Percentiles rank a stretch among this genome's conserved stretches.
phyloP scores from a whole-genome alignment of 1,140 invertebrate species.

The Callitettix versicolor region DNA sequence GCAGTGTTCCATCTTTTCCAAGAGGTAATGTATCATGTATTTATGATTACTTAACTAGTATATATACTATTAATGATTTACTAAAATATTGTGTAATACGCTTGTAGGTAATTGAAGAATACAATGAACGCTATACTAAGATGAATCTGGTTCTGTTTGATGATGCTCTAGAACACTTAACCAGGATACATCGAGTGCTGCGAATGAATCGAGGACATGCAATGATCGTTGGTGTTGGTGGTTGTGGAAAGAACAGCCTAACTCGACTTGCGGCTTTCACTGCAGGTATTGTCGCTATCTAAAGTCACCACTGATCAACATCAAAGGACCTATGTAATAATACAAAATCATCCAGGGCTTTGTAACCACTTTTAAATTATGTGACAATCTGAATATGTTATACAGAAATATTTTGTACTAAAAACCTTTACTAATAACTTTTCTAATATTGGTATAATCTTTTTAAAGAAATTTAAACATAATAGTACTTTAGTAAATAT shows the following conservation, averaged over 20 bases:
- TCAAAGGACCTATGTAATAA: too few species aligned
- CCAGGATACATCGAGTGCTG: conserved; percentile 68
- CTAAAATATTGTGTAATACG: conserved; percentile 17
- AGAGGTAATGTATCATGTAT: conserved; percentile 41
- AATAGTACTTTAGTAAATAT: too few species aligned
- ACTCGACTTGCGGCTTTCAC: conserved; percentile 61
- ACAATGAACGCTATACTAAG: conserved; percentile 54
- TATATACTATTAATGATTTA: conserved; percentile 1
- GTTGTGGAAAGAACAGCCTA: conserved; percentile 70
- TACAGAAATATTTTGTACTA: background rate
- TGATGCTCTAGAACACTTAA: conserved; percentile 80
- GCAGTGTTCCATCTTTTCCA: conserved; percentile 73
- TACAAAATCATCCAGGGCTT: too few species aligned
- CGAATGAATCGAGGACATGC: conserved; percentile 75
- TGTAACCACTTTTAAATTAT: background rate
- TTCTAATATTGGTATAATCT: background rate
- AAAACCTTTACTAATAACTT: background rate
- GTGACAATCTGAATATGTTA: background rate
- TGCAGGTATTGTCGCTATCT: conserved; percentile 44
- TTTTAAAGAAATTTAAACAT: too few species aligned
- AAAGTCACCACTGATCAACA: too few species aligned
- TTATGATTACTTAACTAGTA: too few species aligned
- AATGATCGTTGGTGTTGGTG: conserved; percentile 74
- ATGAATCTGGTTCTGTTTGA: conserved; percentile 79
- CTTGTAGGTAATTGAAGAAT: conserved; percentile 68